phyloP scores from a whole-genome alignment of 2,888 invertebrate genomes.

The Mellilla xanthometata region DNA sequence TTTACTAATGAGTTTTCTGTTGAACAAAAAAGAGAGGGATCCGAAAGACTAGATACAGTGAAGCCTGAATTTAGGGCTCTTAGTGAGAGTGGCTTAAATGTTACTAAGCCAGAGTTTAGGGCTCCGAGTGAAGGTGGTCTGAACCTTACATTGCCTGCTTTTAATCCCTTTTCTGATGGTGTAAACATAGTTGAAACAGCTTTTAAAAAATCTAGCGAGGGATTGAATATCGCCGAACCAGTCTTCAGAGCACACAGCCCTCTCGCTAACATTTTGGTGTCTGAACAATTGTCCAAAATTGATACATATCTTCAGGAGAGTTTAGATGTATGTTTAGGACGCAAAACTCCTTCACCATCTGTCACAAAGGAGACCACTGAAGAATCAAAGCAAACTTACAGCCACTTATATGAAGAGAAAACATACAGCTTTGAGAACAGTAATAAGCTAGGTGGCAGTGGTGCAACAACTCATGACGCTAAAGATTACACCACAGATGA shows the following conservation, averaged over 20 bases:
- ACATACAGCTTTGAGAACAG: conserved; percentile 16
- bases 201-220: conserved; percentile 1
- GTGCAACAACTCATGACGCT: conserved; percentile 16
- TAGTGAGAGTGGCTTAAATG: conserved; percentile 2
- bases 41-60: conserved; percentile 13
- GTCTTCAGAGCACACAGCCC: conserved; percentile 47
- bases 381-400: conserved; percentile 14
- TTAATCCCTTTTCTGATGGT: conserved; percentile 10
- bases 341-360: conserved; percentile 24
- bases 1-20: conserved; percentile 8
- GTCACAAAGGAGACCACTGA: conserved; percentile 6
- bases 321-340: conserved; percentile 58
- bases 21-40: conserved; percentile 12
- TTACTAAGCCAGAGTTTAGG: neutral
- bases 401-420: conserved; percentile 31
- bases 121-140: conserved; percentile 1
- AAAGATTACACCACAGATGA: conserved; percentile 27
- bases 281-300: conserved; percentile 71
- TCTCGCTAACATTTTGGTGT: conserved; percentile 57
- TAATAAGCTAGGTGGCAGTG: conserved; percentile 22
- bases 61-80: conserved; percentile 4
- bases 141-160: neutral
- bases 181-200: neutral
- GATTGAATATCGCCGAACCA: neutral
- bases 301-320: conserved; percentile 72